Evolutionary conservation across 2,888 invertebrate genomes (phyloP), one percentile per base, ranked within the genome.

Genomic region (Choreutis nemorana): DNA sequence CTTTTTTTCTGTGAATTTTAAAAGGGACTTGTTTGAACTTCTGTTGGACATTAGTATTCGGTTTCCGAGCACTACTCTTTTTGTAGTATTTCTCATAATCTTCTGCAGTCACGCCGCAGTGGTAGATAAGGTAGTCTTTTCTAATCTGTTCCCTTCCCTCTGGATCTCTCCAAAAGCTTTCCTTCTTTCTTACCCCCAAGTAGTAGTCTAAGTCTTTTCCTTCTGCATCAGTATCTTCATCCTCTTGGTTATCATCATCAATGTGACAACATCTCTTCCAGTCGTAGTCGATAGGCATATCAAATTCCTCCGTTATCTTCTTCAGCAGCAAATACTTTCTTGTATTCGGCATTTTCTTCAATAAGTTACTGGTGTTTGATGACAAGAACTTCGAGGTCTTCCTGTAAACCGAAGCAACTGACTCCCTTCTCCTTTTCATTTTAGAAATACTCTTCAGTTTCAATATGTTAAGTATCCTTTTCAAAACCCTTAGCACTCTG

Each of bases 11-110:
- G 28, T 75, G 65, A 18, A 78, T 73, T 43, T 71, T 75, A 36
- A 78, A 77, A 32, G 78, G 77, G 16, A 78, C 73, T 54, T 77
- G 78, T 37, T 68, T 77, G 3, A 71, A 38, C 41, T 44, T 64
- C 1, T 67, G 70, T 29, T 58, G 64, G 4, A 44, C 36, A 2
- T 48, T 45, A 28, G 50, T 48, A 10, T 55, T 49, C 1, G 45
- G 42, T 42, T 60, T 64, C 0, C 55, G 46, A 3, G 45, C 33
- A 2, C 45, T 40, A 20, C 41, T 29, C 28, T 46, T 70, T 33
- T 62, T 68, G 30, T 51, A 50, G 1, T 42, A 48, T 28, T 50
- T 56, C 23, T 77, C 56, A 31, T 77, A 79, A 20, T 77, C 75
- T 33, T 72, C 68, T 51, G 68, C 66, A 2, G 62, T 54, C 2